These are phyloP conservation scores for Danio tinwini DNA, from an alignment of 2,797 vertebrate genomes.

Conservation along the genomic window DNA sequence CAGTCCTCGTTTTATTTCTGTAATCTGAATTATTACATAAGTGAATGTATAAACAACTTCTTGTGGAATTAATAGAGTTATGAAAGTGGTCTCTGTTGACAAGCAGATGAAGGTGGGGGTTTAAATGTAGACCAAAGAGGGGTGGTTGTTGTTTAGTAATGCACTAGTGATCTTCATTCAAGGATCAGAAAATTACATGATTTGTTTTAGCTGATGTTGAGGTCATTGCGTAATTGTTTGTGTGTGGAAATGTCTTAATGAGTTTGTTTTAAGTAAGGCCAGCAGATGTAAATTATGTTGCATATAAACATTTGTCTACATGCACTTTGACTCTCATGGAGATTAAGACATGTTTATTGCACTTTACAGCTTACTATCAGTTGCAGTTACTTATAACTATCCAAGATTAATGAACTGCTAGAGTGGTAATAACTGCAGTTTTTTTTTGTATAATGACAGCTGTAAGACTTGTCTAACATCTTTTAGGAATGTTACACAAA, in stretches of 20 bases:
- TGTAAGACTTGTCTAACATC: background rate
- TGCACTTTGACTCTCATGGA: constrained; percentile 26
- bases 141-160: no score
- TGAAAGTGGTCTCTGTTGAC: background rate
- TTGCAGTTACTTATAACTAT: background rate
- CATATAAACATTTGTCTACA: background rate
- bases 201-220: background rate
- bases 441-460: background rate
- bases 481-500: background rate
- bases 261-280: background rate
- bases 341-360: background rate
- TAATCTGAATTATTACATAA: background rate
- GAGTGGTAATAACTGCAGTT: background rate
- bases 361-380: constrained; percentile 2
- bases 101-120: background rate
- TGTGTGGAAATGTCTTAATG: background rate
- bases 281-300: background rate
- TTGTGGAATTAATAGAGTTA: background rate
- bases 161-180: no score
- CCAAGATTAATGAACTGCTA: constrained; percentile 9
- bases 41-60: background rate
- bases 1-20: background rate
- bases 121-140: background rate
- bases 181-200: no score
- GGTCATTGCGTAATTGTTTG: background rate